These are phyloP conservation scores for Machaerirhynchus nigripectus DNA, from an alignment of 2,113 vertebrate species.

Conservation along the genomic window DNA sequence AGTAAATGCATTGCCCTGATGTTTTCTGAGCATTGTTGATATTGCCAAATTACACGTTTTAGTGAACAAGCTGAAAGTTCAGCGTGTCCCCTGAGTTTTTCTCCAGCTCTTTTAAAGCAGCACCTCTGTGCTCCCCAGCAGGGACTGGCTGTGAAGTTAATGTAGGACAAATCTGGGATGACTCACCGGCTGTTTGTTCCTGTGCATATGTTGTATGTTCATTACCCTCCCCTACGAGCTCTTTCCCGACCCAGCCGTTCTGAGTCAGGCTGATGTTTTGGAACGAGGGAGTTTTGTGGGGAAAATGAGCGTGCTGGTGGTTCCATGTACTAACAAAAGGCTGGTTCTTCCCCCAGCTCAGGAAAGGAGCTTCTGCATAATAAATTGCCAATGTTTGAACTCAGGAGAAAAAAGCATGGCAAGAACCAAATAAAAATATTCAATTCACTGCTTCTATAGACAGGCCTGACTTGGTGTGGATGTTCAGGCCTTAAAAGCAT, in stretches of 20 bases:
- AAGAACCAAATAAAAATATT: constrained; percentile 38
- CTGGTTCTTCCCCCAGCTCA: neutral
- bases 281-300: neutral
- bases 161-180: neutral
- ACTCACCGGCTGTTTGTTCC: constrained; percentile 9
- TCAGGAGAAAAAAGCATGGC: neutral
- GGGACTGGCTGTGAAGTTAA: neutral
- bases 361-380: neutral
- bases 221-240: neutral
- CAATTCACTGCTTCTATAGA: neutral
- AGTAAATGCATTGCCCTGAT: neutral
- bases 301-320: neutral
- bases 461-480: neutral
- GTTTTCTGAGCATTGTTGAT: neutral
- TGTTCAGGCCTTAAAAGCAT: neutral
- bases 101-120: neutral
- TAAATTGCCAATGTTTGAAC: constrained; percentile 15
- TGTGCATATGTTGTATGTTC: neutral
- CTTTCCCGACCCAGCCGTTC: neutral
- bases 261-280: constrained; percentile 42
- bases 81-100: neutral
- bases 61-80: neutral
- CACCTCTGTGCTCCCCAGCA: neutral
- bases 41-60: neutral
- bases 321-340: constrained; percentile 3